Conservation (phyloP, 2,888 invertebrate genomes). For the Mimachlamys varia region DNA sequence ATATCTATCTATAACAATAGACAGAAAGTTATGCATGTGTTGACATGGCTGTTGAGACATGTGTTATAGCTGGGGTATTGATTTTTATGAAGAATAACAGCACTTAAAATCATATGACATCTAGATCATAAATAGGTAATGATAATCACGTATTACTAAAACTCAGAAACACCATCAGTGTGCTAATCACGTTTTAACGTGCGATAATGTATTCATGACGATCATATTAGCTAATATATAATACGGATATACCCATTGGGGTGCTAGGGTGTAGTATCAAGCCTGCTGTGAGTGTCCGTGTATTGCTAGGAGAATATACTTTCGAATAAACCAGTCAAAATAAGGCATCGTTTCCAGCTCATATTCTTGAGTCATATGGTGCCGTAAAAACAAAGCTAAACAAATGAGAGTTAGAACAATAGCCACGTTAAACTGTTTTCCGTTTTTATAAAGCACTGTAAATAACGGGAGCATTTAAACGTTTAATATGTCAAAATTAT, state of each 20-base stretch:
- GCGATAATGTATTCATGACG: not conserved
- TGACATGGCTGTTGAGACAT: not conserved
- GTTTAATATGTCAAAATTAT: too few species aligned
- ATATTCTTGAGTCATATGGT: too few species aligned
- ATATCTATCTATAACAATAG: not conserved
- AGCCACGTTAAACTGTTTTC: too few species aligned
- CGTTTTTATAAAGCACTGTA: too few species aligned
- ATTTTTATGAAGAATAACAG: not conserved
- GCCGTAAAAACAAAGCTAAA: too few species aligned
- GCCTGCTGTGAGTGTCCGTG: not conserved
- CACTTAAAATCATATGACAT: not conserved
- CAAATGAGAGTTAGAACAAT: too few species aligned
- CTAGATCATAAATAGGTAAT: not conserved
- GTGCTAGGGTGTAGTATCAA: not conserved
- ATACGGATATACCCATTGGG: not conserved
- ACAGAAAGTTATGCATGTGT: not conserved
- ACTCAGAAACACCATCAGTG: not conserved
- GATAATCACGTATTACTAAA: not conserved
- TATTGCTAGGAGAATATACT: not conserved
- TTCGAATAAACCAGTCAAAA: not conserved
- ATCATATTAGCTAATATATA: not conserved
- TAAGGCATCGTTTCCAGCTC: too few species aligned
- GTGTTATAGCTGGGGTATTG: not conserved
- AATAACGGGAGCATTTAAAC: too few species aligned
- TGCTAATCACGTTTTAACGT: not conserved